phyloP scores from a whole-genome alignment of 2,888 invertebrate species.

The Ochropleura plecta region DNA sequence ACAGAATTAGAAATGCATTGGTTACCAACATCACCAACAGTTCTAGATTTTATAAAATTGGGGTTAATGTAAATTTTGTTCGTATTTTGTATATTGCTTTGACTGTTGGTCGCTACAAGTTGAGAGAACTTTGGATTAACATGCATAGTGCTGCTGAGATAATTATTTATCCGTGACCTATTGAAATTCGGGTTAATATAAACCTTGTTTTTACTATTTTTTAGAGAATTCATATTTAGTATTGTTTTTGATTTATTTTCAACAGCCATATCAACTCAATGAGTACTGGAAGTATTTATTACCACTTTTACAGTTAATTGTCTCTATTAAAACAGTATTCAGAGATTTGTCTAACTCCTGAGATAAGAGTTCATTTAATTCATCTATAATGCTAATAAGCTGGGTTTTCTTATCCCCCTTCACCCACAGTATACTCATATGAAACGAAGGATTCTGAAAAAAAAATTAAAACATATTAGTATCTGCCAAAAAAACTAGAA shows the following conservation, averaged over 20 bases:
- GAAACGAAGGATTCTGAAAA: slow-evolving; percentile 95
- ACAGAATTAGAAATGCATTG: slow-evolving; percentile 3
- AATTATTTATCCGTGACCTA: slow-evolving; percentile 56
- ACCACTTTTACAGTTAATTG: slow-evolving; percentile 93
- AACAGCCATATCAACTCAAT: slow-evolving; percentile 77
- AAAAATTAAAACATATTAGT: slow-evolving; percentile 1
- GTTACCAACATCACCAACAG: slow-evolving; percentile 8
- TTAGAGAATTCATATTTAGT: slow-evolving; percentile 59
- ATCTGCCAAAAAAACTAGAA: background rate
- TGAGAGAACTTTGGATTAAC: slow-evolving; percentile 81
- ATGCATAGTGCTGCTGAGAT: slow-evolving; percentile 71
- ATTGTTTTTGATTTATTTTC: slow-evolving; percentile 42
- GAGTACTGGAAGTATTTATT: slow-evolving; percentile 93
- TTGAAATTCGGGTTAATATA: slow-evolving; percentile 87
- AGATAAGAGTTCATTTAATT: slow-evolving; percentile 85
- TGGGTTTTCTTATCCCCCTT: slow-evolving; percentile 92
- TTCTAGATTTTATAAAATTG: slow-evolving; percentile 76
- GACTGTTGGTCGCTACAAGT: slow-evolving; percentile 56
- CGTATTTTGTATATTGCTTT: slow-evolving; percentile 58
- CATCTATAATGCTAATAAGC: slow-evolving; percentile 85
- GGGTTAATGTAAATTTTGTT: slow-evolving; percentile 88
- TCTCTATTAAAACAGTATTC: slow-evolving; percentile 87
- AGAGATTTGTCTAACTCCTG: slow-evolving; percentile 77
- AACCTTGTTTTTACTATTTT: slow-evolving; percentile 75
- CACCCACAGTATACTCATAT: slow-evolving; percentile 96